These are phyloP conservation scores for Paragorgia papillata DNA, from an alignment of 92 coral and sea anemone genomes.

Conservation along the genomic window DNA sequence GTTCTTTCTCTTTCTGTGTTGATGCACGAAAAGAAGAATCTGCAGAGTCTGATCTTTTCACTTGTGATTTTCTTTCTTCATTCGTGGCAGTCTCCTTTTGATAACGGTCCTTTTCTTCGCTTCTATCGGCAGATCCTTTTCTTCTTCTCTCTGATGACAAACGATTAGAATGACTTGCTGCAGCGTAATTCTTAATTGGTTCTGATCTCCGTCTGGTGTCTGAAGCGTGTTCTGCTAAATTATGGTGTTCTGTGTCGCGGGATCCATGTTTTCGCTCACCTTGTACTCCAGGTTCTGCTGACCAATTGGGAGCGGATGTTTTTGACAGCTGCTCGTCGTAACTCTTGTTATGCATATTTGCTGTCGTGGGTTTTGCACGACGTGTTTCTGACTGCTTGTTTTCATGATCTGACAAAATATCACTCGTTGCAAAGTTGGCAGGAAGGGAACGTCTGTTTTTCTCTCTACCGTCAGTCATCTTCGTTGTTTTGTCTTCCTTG, in stretches of 20 bases:
- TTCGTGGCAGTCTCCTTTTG: neutral
- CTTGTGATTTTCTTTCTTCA: neutral
- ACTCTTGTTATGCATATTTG: neutral
- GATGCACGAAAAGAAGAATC: neutral
- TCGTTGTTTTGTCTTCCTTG: neutral
- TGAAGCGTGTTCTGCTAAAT: neutral
- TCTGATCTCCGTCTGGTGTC: conserved; percentile 2
- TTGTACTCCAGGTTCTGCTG: neutral
- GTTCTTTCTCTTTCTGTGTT: neutral
- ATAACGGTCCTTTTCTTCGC: neutral
- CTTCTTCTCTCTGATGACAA: neutral
- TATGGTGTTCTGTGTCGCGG: neutral
- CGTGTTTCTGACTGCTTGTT: neutral
- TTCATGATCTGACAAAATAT: neutral
- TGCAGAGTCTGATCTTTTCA: neutral
- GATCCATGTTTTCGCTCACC: neutral
- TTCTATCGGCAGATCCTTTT: neutral
- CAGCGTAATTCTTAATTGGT: neutral
- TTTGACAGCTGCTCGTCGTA: neutral
- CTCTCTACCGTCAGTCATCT: neutral
- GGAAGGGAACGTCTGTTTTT: conserved; percentile 24
- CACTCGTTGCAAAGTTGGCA: conserved; percentile 6
- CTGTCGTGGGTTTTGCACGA: conserved; percentile 10
- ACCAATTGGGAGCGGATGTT: neutral
- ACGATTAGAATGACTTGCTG: neutral